Evolutionary conservation across 2,113 vertebrate species (phyloP), one percentile per base, ranked within the genome.

Genomic region (Murina feae): DNA sequence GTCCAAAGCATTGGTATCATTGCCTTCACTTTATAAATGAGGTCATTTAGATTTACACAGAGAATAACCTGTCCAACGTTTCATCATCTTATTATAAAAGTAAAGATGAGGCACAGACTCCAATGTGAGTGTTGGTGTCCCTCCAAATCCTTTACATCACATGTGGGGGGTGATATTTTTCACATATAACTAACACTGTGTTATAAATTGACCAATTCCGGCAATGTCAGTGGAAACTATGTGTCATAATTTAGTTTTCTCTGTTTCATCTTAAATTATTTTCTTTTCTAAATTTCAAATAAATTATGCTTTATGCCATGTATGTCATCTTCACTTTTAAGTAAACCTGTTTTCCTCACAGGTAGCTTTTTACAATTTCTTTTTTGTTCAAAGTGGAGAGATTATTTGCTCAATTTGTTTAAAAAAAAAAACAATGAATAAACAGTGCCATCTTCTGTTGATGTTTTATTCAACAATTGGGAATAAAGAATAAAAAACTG

Each of bases 381-480:
- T 53, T 75, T 79, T 85, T 75, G 12, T 84, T 79, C 13, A 58
- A 35, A 21, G 44, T 53, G 25, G 11, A 68, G 30, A 92, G 37
- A 90, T 76, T 89, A 92, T 82, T 16, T 90, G n/a, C 28, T 95
- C 68, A 92, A n/a, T n/a, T n/a, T n/a, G n/a, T 71, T 44, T 2
- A 60, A 60, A 65, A 65, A 63, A 60, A 10, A 11, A 60, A 0
- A 32, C n/a, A 90, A 96, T 94, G 97, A 97, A 96, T 93, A 96
- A 97, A 98, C 87, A 98, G 96, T 98, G 98, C 98, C 98, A 98
- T 97, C 98, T 98, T 97, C 98, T 98, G 98, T 97, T 95, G 93
- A 28, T 80, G 47, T 80, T 84, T 82, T 76, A 97, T 84, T 86
- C 94, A 96, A 97, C 66, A 97, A 16, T 66, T 85, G 35, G 23